These are phyloP conservation scores for Tetanocera ferruginea DNA, from an alignment of 2,888 invertebrate genomes.

Conservation along the genomic window DNA sequence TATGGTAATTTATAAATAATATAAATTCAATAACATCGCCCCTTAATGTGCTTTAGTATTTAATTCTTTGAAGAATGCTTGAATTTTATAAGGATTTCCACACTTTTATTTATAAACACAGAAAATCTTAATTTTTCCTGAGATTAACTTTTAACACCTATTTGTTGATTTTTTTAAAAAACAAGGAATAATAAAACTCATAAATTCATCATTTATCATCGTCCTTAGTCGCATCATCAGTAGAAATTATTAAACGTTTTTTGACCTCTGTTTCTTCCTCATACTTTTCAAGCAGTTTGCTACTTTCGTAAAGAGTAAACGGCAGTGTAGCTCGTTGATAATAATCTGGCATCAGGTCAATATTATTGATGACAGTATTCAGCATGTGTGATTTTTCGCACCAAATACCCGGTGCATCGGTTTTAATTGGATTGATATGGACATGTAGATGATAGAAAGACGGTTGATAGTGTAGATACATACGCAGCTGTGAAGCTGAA, in stretches of 20 bases:
- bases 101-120: no score
- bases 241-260: not conserved
- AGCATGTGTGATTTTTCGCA: conserved; percentile 90
- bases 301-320: conserved; percentile 83
- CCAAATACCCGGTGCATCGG: conserved; percentile 86
- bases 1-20: no score
- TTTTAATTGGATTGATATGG: conserved; percentile 87
- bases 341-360: conserved; percentile 85
- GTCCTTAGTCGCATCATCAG: not conserved
- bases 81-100: not conserved
- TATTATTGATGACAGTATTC: conserved; percentile 89
- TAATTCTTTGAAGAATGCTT: not conserved
- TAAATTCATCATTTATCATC: not conserved
- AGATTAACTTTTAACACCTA: no score
- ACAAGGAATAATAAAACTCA: no score
- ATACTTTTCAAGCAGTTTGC: conserved; percentile 78
- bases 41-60: no score
- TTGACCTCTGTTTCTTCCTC: conserved; percentile 59
- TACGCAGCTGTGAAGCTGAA: conserved; percentile 78
- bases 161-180: no score
- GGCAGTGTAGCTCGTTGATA: conserved; percentile 87
- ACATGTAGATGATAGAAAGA: conserved; percentile 97
- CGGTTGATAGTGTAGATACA: conserved; percentile 96
- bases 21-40: no score
- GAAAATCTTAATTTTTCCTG: no score